Percentiles rank a stretch among this genome's conserved stretches.
phyloP scores from a whole-genome alignment of 2,797 vertebrate species.

The Mallotus villosus region DNA sequence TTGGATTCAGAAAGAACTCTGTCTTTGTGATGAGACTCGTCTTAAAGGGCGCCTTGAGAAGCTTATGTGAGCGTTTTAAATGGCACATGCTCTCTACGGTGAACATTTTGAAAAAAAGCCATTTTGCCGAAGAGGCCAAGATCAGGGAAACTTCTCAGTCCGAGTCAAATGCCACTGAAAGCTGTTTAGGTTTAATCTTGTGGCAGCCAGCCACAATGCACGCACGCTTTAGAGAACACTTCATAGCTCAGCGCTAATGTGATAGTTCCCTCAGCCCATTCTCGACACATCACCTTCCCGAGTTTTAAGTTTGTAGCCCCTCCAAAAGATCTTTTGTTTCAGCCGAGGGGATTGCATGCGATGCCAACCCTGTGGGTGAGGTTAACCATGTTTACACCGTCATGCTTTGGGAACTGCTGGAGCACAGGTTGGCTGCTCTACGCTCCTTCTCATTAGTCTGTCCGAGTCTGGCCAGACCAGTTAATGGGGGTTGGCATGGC shows the following conservation, averaged over 20 bases:
- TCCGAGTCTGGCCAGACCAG: conserved; percentile 48
- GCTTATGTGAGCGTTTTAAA: conserved; percentile 47
- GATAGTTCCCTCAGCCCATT: conserved; percentile 51
- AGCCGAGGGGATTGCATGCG: conserved; percentile 58
- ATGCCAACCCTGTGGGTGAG: conserved; percentile 61
- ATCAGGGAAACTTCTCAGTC: conserved; percentile 60
- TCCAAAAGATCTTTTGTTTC: conserved; percentile 67
- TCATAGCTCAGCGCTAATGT: conserved; percentile 59
- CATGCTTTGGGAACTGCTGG: conserved; percentile 56
- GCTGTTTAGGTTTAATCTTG: conserved; percentile 65
- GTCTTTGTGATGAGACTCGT: conserved; percentile 47
- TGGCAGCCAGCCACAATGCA: conserved; percentile 52
- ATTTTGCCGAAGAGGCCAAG: conserved; percentile 55
- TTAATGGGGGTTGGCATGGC: conserved; percentile 58
- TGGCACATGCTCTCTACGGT: conserved; percentile 19
- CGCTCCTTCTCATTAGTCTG: conserved; percentile 55
- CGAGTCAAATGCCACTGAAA: conserved; percentile 57
- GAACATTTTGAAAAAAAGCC: conserved; percentile 34
- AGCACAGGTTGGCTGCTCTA: conserved; percentile 26
- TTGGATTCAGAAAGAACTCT: conserved; percentile 38
- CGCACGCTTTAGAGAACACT: conserved; percentile 63
- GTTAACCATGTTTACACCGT: conserved; percentile 60
- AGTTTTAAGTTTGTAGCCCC: conserved; percentile 53
- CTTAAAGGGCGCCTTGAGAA: conserved; percentile 16
- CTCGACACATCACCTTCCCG: conserved; percentile 63